These are phyloP conservation scores for Micrasema longulum DNA, from an alignment of 1,140 invertebrate genomes.

Conservation along the genomic window DNA sequence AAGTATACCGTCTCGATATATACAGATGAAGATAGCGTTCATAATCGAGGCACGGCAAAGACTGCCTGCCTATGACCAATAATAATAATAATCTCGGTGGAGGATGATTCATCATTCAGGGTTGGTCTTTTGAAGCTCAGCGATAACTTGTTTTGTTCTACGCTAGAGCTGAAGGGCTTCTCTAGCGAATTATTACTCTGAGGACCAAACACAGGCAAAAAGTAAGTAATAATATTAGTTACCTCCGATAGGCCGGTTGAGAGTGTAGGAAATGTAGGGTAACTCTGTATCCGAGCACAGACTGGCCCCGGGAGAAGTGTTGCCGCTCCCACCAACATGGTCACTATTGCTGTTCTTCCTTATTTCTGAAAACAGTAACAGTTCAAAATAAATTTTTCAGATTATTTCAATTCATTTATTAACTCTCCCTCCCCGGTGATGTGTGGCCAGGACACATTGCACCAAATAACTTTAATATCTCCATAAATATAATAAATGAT, in stretches of 20 bases:
- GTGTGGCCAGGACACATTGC: not conserved
- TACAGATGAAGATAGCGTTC: too few species aligned
- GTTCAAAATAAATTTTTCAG: not conserved
- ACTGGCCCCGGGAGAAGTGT: slow-evolving; percentile 85
- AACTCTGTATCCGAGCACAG: slow-evolving; percentile 91
- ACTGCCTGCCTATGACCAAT: too few species aligned
- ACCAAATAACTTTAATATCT: too few species aligned
- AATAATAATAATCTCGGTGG: too few species aligned
- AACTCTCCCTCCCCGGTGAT: not conserved
- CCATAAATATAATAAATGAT: not conserved
- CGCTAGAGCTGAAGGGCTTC: too few species aligned
- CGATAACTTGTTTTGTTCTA: too few species aligned
- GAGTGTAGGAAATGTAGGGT: slow-evolving; percentile 94
- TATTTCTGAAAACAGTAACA: slow-evolving; percentile 14
- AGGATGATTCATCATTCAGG: too few species aligned
- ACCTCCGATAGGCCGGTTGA: slow-evolving; percentile 90
- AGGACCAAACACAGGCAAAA: too few species aligned
- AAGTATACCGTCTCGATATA: too few species aligned
- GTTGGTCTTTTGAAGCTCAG: too few species aligned
- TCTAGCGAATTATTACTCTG: too few species aligned
- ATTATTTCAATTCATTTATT: not conserved
- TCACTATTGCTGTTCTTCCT: slow-evolving; percentile 56
- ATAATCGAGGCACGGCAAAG: too few species aligned
- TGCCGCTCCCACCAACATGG: slow-evolving; percentile 73
- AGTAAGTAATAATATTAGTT: not conserved